Conservation (phyloP, 2,113 vertebrate species). For the Carassius gibelio region DNA sequence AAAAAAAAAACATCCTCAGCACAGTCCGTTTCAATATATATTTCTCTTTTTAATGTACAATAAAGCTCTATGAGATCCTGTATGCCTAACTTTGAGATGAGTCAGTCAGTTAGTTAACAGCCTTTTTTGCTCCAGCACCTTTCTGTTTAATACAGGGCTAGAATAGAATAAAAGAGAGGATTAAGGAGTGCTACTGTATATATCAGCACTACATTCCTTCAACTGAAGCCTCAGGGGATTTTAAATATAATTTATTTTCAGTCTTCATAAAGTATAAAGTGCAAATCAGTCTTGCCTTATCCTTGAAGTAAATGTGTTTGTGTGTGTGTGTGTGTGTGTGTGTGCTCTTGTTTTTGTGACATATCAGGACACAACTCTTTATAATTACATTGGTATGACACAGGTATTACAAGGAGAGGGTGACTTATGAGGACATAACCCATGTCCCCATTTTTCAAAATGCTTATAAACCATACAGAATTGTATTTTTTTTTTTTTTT, state of each 20-base stretch:
- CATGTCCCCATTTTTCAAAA: no score
- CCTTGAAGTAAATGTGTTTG: no score
- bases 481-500: no score
- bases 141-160: background rate
- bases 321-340: no score
- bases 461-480: no score
- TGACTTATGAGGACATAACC: no score
- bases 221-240: constrained; percentile 31
- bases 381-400: no score
- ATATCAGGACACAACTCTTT: no score
- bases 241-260: constrained; percentile 15
- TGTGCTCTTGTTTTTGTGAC: no score
- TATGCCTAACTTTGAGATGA: background rate
- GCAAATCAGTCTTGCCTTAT: background rate
- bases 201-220: background rate
- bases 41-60: background rate
- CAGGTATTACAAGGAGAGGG: no score
- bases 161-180: constrained; percentile 10
- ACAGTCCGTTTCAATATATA: background rate
- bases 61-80: background rate
- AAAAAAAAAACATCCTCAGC: background rate
- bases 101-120: background rate
- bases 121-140: background rate
- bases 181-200: background rate
- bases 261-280: background rate